A percentile compares a stretch with the other conserved stretches of the same genome.
Evolutionary conservation across 2,888 invertebrate species (phyloP).

Genomic region (Eupithecia abbreviata): DNA sequence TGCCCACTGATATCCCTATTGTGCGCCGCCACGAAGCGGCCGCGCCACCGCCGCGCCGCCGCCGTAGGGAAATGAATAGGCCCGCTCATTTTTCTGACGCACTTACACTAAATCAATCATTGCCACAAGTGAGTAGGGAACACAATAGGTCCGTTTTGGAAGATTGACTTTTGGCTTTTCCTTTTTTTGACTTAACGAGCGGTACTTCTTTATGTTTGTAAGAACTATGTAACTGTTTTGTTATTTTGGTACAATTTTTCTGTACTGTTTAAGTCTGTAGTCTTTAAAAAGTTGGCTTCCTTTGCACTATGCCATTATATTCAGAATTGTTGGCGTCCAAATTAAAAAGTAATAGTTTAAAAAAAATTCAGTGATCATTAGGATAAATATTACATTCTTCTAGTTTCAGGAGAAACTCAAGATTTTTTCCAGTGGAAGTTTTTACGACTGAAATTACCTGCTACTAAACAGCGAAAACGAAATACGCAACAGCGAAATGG

Average conservation of each 20-base stretch:
- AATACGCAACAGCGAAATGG: constrained; percentile 16
- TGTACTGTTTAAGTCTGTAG: neutral
- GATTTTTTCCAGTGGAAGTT: neutral
- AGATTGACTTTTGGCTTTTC: constrained; percentile 28
- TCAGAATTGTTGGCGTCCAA: neutral
- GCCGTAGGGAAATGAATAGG: constrained; percentile 48
- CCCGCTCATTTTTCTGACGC: constrained; percentile 44
- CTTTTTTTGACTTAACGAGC: constrained; percentile 11
- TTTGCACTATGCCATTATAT: neutral
- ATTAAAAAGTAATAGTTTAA: neutral
- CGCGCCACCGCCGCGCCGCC: constrained; percentile 14
- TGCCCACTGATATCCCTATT: constrained; percentile 1
- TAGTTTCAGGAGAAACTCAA: neutral
- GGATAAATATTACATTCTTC: neutral
- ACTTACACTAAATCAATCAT: constrained; percentile 46
- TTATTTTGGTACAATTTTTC: neutral
- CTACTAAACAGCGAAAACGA: constrained; percentile 18
- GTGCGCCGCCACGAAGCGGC: constrained; percentile 7
- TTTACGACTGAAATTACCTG: neutral
- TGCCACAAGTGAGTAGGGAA: constrained; percentile 39
- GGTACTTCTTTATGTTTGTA: neutral
- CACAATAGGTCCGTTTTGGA: constrained; percentile 39
- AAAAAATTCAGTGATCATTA: too few species aligned
- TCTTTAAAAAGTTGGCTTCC: too few species aligned
- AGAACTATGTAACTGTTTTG: neutral